Evolutionary conservation across 2,797 vertebrate species (phyloP).

Genomic region (Takifugu ocellatus): DNA sequence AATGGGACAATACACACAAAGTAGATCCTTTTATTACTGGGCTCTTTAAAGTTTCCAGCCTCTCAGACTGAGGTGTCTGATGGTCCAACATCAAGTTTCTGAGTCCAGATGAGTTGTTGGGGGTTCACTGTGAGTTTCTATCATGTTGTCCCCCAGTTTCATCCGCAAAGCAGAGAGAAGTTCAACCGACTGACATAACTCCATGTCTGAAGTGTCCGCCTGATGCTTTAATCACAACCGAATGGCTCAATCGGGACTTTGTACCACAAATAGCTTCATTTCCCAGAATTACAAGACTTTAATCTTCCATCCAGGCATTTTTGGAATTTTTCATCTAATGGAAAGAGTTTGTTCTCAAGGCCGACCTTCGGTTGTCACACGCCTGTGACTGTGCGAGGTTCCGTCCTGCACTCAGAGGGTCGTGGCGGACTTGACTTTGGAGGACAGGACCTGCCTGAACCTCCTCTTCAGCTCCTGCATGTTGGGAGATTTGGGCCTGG

Average conservation of each 20-base stretch:
- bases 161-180: slow-evolving; percentile 11
- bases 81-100: slow-evolving; percentile 1
- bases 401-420: slow-evolving; percentile 62
- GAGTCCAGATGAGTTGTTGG: slow-evolving; percentile 10
- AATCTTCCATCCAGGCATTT: neutral
- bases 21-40: neutral
- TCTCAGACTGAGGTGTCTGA: slow-evolving; percentile 4
- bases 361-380: neutral
- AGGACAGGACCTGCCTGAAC: slow-evolving; percentile 89
- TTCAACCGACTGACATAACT: slow-evolving; percentile 7
- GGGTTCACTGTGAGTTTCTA: neutral
- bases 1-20: neutral
- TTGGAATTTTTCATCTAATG: neutral
- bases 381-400: neutral
- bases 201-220: slow-evolving; percentile 11
- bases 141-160: slow-evolving; percentile 2
- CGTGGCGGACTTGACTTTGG: slow-evolving; percentile 84
- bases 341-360: neutral
- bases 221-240: neutral
- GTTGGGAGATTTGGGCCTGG: slow-evolving; percentile 89
- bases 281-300: slow-evolving; percentile 7
- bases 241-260: neutral
- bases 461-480: slow-evolving; percentile 95
- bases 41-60: neutral
- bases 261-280: slow-evolving; percentile 5